Evolutionary conservation across 2,797 vertebrate genomes (phyloP).

Genomic region (Sebastes hubbsi): DNA sequence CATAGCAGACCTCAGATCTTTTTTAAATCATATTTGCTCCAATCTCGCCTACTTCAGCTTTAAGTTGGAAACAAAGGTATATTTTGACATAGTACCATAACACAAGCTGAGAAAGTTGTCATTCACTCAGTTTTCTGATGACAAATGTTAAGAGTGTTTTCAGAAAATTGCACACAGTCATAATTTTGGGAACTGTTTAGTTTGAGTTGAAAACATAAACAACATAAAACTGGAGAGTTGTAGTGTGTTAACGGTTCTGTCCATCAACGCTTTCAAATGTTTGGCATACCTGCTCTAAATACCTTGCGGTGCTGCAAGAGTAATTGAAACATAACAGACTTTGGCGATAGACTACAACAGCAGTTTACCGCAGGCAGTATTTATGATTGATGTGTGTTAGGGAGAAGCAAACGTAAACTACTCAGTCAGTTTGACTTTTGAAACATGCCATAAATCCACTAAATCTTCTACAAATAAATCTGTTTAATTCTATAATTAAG

Average conservation of each 20-base stretch:
- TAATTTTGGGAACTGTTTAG: not conserved
- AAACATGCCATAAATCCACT: not conserved
- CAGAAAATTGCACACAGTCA: not conserved
- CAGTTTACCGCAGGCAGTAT: not conserved
- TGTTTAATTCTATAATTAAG: not conserved
- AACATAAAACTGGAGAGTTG: not conserved
- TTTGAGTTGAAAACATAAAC: not conserved
- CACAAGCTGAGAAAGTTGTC: not conserved
- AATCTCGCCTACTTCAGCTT: too few species aligned
- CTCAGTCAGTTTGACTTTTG: not conserved
- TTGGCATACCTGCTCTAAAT: not conserved
- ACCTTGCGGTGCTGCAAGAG: not conserved
- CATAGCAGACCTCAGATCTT: too few species aligned
- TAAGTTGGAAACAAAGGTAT: too few species aligned
- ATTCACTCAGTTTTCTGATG: not conserved
- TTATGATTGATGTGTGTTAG: not conserved
- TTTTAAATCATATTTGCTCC: too few species aligned
- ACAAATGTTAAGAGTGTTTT: not conserved
- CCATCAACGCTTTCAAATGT: not conserved
- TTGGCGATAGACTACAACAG: not conserved
- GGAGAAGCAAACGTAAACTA: not conserved
- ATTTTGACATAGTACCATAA: not conserved
- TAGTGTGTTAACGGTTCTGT: not conserved
- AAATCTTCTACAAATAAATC: not conserved
- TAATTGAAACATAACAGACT: not conserved